Conservation (phyloP, 2,113 vertebrate genomes). For the Willisornis vidua region DNA sequence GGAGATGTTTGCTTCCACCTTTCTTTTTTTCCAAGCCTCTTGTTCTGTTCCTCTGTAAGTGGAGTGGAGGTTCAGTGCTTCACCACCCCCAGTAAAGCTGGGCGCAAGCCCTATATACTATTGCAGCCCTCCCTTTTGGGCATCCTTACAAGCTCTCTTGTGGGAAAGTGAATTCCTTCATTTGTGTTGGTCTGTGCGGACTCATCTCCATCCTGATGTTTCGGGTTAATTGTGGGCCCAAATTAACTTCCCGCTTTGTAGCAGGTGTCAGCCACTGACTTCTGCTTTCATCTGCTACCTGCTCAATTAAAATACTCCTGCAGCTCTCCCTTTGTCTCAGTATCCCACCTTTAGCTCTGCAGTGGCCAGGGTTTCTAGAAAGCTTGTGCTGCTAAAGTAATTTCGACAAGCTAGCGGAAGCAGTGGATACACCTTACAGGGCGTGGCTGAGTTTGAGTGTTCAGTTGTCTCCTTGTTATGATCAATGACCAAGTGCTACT, state of each 20-base stretch:
- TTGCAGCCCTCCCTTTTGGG: conserved; percentile 28
- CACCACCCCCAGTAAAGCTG: not conserved
- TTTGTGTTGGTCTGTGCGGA: conserved; percentile 39
- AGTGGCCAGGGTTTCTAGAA: conserved; percentile 7
- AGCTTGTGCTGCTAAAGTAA: conserved; percentile 4
- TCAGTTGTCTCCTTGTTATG: not conserved
- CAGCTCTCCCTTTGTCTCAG: conserved; percentile 8
- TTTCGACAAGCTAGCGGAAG: not conserved
- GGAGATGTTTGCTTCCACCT: not conserved
- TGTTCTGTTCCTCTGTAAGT: not conserved
- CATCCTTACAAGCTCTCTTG: conserved; percentile 32
- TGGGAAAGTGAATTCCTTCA: conserved; percentile 50
- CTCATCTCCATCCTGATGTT: not conserved
- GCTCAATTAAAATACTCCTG: conserved; percentile 25
- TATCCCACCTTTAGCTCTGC: conserved; percentile 21
- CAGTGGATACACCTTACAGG: not conserved
- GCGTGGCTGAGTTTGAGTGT: not conserved
- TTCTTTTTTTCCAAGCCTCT: conserved; percentile 15
- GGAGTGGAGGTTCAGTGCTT: conserved; percentile 52
- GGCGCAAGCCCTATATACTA: conserved; percentile 16
- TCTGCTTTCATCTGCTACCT: not conserved
- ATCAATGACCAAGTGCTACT: not conserved
- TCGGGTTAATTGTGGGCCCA: conserved; percentile 33
- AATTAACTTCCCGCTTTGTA: conserved; percentile 21
- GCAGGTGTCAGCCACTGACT: conserved; percentile 25